Evolutionary conservation across 2,888 invertebrate genomes (phyloP).

Genomic region (Leucophenga maculata): DNA sequence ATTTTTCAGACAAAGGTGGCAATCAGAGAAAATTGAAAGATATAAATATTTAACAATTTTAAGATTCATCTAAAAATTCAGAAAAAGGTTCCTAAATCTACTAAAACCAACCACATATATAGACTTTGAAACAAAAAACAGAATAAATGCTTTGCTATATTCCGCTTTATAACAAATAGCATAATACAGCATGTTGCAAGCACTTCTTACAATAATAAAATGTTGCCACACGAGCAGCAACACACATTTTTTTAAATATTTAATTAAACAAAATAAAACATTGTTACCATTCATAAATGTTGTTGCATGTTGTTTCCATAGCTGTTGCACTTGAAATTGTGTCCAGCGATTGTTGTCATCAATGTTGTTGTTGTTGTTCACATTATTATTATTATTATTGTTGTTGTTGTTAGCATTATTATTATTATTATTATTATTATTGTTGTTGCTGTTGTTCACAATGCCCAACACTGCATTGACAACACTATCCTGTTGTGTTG

Average conservation of each 20-base stretch:
- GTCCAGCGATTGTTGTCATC: conserved; percentile 72
- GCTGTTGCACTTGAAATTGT: conserved; percentile 73
- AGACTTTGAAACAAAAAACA: too few relatives aligned
- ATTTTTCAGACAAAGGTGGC: too few relatives aligned
- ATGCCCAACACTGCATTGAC: conserved; percentile 62
- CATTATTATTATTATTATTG: conserved; percentile 43
- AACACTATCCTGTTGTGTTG: conserved; percentile 59
- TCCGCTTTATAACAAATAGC: too few relatives aligned
- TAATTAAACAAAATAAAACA: not conserved
- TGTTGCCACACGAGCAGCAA: conserved; percentile 20
- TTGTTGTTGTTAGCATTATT: conserved; percentile 47
- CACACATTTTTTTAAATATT: too few relatives aligned
- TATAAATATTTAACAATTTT: conserved; percentile 11
- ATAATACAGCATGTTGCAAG: too few relatives aligned
- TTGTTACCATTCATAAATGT: conserved; percentile 72
- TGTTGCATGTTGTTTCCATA: conserved; percentile 72
- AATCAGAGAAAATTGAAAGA: too few relatives aligned
- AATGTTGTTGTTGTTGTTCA: conserved; percentile 44
- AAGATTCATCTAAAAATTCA: too few relatives aligned
- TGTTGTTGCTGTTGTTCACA: conserved; percentile 45
- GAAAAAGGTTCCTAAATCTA: too few relatives aligned
- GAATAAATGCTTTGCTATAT: too few relatives aligned
- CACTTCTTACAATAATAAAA: not conserved
- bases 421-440: conserved; percentile 48
- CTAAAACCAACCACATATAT: too few relatives aligned